Percentiles rank a stretch among this genome's conserved stretches.
These are phyloP conservation scores for roundworm (Caenorhabditis elegans) DNA, from an alignment of 1,140 invertebrate species.

Conservation along the genomic window WBcel235 BX284605.5:12096501-12097000, in stretches of 20 bases:
- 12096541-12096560: neutral
- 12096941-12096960: neutral
- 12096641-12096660: neutral
- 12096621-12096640: too few species aligned
- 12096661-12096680: neutral
- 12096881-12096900: neutral
- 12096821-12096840: too few species aligned
- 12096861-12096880: neutral
- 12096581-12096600: neutral
- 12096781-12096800: neutral
- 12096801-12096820: neutral
- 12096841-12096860: neutral
- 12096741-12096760: neutral
- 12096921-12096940: neutral
- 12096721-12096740: neutral
- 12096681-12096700: neutral
- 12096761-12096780: neutral
- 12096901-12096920: neutral
- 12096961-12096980: neutral
- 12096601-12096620: neutral
- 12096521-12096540: neutral
- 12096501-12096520: conserved; percentile 11
- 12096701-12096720: conserved; percentile 13
- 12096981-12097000: neutral
- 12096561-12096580: neutral